These are phyloP conservation scores for Molorchus minor DNA, from an alignment of 2,888 invertebrate genomes.

Conservation along the genomic window DNA sequence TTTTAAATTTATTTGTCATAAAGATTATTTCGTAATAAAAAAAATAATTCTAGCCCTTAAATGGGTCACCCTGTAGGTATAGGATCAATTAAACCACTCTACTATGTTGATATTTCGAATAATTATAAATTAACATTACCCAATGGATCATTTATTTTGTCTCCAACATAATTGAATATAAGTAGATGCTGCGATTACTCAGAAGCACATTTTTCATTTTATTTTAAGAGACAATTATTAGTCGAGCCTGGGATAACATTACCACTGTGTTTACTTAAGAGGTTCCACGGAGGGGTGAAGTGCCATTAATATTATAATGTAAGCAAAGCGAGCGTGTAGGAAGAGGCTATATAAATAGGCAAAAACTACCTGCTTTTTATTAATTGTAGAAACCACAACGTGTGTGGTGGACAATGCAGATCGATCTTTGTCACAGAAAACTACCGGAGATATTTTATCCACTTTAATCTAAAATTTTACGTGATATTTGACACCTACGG, in stretches of 20 bases:
- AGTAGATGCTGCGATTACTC: conserved; percentile 10
- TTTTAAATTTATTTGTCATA: too few relatives aligned
- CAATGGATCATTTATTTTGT: too few relatives aligned
- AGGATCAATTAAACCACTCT: too few relatives aligned
- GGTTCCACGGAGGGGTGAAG: conserved; percentile 10
- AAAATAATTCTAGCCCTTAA: too few relatives aligned
- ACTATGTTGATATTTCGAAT: too few relatives aligned
- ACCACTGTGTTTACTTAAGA: conserved; percentile 2
- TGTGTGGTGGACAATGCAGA: conserved; percentile 53
- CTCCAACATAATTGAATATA: not conserved
- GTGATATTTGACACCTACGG: conserved; percentile 52
- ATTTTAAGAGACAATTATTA: conserved; percentile 13
- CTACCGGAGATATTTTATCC: conserved; percentile 51
- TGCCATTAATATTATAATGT: conserved; percentile 21
- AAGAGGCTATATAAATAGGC: conserved; percentile 54
- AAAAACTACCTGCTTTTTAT: conserved; percentile 56
- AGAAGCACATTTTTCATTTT: conserved; percentile 14
- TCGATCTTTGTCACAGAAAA: conserved; percentile 52
- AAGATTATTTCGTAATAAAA: too few relatives aligned
- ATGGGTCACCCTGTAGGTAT: too few relatives aligned
- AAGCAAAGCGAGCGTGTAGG: conserved; percentile 25
- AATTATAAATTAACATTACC: too few relatives aligned
- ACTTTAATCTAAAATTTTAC: conserved; percentile 44
- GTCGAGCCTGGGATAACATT: conserved; percentile 1
- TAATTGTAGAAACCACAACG: conserved; percentile 51